Base-by-base conservation (phyloP, 2,888 invertebrate species). In the Venusia cambrica region DNA sequence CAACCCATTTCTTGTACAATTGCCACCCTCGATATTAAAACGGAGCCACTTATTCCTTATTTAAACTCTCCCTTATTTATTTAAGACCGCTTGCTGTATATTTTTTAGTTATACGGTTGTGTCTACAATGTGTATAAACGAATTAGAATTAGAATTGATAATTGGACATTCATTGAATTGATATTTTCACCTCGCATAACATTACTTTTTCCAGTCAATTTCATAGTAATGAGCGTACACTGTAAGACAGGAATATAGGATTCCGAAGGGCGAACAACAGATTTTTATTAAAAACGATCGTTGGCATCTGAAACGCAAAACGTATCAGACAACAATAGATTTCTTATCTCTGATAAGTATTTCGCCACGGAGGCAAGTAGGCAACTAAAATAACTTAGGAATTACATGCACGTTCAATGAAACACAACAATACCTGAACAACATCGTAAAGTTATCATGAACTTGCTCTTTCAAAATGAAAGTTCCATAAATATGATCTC, bases 261-360 rank as follows among this genome's bases (percentile, higher is more conserved):
- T 21, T 14, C 19, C 20, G 18, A 13, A 39, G 29, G 29, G 33
- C 34, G 32, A 22, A 17, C 9, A 24, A 25, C 3, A 16, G 9
- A 6, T 5, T 25, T 10, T 26, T 12, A 19, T 4, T 22, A 8
- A 38, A 33, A 24, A 33, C 24, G 15, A 26, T 18, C 26, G 9
- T 18, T 18, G 30, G 21, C 30, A 12, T n/a, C 13, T 35, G 35
- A 35, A 24, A 34, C 12, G 5, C 11, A 14, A 5, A 16, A 16
- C 18, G 21, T 30, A 26, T 34, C 34, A 34, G 15, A 25, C 34
- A 18, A 17, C 17, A 27, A 39, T 22, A 19, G 12, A 9, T 32
- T 24, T 31, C 26, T 40, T 39, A 39, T 39, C 39, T 9, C 4
- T 20, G 2, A 16, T 17, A 30, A 20, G 7, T 2, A 22, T 39